Conservation (phyloP, 2,113 vertebrate species). For the Phainopepla nitens region DNA sequence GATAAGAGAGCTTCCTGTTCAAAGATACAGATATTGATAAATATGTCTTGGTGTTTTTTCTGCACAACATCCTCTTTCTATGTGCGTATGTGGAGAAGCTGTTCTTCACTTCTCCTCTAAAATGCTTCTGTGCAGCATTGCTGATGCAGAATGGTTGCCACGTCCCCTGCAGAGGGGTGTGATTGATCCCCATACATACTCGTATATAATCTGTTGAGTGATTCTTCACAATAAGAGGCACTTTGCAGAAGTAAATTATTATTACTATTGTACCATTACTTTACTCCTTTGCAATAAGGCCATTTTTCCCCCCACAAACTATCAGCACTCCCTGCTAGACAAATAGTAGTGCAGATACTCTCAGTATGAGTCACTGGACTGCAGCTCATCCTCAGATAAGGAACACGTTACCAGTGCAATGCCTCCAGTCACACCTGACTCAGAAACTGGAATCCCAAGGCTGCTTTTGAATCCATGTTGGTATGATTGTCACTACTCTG, state of each 20-base stretch:
- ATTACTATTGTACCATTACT: constrained; percentile 3
- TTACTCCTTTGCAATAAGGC: constrained; percentile 12
- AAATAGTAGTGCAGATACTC: neutral
- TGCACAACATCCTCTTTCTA: neutral
- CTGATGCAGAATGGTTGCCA: neutral
- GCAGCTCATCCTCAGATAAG: neutral
- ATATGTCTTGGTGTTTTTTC: neutral
- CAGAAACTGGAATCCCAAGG: neutral
- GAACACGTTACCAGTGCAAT: neutral
- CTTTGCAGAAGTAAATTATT: constrained; percentile 39
- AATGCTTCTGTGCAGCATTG: neutral
- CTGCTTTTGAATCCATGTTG: neutral
- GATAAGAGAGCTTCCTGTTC: neutral
- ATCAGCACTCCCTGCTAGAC: neutral
- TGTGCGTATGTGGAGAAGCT: neutral
- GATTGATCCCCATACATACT: neutral
- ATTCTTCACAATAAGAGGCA: constrained; percentile 26
- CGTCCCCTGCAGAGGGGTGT: neutral
- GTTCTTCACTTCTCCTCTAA: neutral
- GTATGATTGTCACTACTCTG: neutral
- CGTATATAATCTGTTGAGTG: neutral
- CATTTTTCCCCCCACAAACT: neutral
- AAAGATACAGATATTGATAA: neutral
- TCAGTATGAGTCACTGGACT: constrained; percentile 29
- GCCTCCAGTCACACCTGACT: neutral